These are phyloP conservation scores for Lasioglossum calceatum DNA, from an alignment of 2,888 invertebrate genomes.

Conservation along the genomic window DNA sequence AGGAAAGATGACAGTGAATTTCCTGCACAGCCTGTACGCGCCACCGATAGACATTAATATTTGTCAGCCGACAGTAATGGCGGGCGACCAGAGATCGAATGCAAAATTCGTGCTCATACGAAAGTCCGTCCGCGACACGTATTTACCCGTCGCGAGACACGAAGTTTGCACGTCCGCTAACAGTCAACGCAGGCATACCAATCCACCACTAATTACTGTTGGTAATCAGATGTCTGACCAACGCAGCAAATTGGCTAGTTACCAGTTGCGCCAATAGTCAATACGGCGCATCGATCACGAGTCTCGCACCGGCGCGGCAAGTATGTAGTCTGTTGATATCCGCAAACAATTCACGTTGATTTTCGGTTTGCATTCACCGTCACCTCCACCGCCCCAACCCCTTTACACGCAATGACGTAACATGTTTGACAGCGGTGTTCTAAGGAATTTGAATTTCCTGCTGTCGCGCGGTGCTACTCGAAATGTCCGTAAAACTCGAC, in stretches of 20 bases:
- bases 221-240: conserved; percentile 63
- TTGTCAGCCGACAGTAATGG: background rate
- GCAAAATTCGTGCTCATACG: conserved; percentile 3
- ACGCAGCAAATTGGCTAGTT: conserved; percentile 61
- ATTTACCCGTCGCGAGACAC: conserved; percentile 39
- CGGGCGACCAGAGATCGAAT: background rate
- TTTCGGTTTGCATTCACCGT: conserved; percentile 18
- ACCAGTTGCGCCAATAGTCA: conserved; percentile 59
- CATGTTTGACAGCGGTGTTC: conserved; percentile 1
- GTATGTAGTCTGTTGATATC: conserved; percentile 21
- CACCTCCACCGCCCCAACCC: background rate
- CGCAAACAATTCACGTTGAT: conserved; percentile 53
- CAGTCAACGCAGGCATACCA: conserved; percentile 47
- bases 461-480: background rate
- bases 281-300: conserved; percentile 52
- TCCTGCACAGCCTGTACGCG: background rate
- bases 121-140: conserved; percentile 23
- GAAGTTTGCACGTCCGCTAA: conserved; percentile 52
- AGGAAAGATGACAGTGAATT: background rate
- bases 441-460: conserved; percentile 3
- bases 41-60: background rate
- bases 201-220: conserved; percentile 61
- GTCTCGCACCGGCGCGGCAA: conserved; percentile 17
- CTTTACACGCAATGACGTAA: conserved; percentile 2
- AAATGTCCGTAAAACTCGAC: background rate